These are phyloP conservation scores for Malacoraja senta DNA, from an alignment of 2,797 vertebrate genomes.

Conservation along the genomic window DNA sequence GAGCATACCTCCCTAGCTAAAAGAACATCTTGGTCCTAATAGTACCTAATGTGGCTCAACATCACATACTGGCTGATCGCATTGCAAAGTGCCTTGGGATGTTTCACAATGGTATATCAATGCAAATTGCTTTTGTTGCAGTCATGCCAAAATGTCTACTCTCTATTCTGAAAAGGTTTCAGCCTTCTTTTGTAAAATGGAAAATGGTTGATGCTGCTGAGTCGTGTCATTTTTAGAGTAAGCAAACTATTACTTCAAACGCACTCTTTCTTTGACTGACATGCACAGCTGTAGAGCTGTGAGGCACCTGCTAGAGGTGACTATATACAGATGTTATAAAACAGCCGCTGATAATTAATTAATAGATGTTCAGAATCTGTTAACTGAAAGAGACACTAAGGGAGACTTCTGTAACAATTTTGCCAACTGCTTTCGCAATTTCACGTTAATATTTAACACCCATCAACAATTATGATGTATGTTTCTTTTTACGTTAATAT, in stretches of 20 bases:
- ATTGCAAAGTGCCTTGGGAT: neutral
- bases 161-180: neutral
- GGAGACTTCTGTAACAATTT: slow-evolving; percentile 48
- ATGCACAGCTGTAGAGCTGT: slow-evolving; percentile 52
- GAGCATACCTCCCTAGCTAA: neutral
- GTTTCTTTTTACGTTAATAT: slow-evolving; percentile 27
- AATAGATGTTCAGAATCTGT: slow-evolving; percentile 48
- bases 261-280: slow-evolving; percentile 34
- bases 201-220: slow-evolving; percentile 14
- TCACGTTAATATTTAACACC: slow-evolving; percentile 49
- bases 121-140: slow-evolving; percentile 3
- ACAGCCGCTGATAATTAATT: slow-evolving; percentile 50
- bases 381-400: slow-evolving; percentile 46
- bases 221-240: slow-evolving; percentile 24
- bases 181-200: neutral
- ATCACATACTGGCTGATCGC: neutral
- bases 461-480: slow-evolving; percentile 46
- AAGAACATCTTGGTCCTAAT: neutral
- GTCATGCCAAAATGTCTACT: neutral
- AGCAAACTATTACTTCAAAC: slow-evolving; percentile 36
- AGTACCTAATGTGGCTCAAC: neutral
- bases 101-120: neutral
- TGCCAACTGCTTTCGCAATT: slow-evolving; percentile 48
- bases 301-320: slow-evolving; percentile 52
- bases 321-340: slow-evolving; percentile 47